Percentiles rank a stretch among this genome's conserved stretches.
These are phyloP conservation scores for Oreochromis mossambicus DNA, from an alignment of 2,797 vertebrate genomes.

Conservation along the genomic window DNA sequence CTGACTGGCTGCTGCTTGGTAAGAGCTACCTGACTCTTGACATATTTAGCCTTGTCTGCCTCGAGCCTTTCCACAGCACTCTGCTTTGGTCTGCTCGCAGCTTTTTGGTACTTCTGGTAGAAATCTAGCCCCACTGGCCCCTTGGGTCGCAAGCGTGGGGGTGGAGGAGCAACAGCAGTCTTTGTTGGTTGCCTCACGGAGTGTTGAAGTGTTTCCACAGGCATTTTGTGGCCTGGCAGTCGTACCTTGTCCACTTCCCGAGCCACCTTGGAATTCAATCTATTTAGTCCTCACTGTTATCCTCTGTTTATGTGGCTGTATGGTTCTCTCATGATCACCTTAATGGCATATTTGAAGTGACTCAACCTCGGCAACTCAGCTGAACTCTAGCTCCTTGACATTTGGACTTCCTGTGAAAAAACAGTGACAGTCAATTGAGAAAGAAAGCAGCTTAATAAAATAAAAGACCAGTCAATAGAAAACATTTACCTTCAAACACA, in stretches of 20 bases:
- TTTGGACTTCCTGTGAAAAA: constrained; percentile 28
- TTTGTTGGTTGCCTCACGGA: constrained; percentile 37
- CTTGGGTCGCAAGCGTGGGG: constrained; percentile 82
- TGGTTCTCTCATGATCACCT: neutral
- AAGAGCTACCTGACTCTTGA: constrained; percentile 88
- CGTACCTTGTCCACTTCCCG: neutral
- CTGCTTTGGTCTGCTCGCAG: constrained; percentile 66
- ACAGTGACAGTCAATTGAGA: neutral
- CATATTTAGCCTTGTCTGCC: constrained; percentile 96
- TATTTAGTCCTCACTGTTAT: neutral
- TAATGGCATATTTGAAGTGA: neutral
- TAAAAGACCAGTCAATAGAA: neutral
- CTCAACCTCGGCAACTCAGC: neutral
- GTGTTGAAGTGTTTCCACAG: constrained; percentile 60
- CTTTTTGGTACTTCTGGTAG: constrained; percentile 58
- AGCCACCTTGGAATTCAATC: neutral
- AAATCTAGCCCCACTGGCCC: constrained; percentile 81
- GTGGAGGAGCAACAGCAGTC: constrained; percentile 49
- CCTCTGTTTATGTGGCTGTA: neutral
- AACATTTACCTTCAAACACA: neutral
- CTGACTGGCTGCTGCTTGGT: constrained; percentile 84
- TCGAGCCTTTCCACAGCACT: constrained; percentile 94
- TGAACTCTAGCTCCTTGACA: neutral
- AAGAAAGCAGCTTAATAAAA: neutral
- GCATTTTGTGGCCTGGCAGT: constrained; percentile 49